Evolutionary conservation across 1,140 invertebrate species (phyloP).

Genomic region (Pararge aegeria): DNA sequence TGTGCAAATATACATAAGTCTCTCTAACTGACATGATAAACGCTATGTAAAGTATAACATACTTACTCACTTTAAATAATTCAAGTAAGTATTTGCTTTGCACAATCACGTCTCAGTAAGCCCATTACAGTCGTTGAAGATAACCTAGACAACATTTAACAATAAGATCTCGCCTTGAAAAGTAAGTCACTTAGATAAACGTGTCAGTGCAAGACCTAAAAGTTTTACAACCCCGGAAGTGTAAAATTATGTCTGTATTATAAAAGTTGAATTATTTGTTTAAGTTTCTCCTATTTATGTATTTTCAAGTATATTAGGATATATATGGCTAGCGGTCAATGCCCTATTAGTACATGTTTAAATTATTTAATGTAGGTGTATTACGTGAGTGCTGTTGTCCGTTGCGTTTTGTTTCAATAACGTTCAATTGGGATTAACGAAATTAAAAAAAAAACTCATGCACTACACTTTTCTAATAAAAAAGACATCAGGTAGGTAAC

Average conservation of each 20-base stretch:
- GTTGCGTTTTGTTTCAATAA: too few relatives aligned
- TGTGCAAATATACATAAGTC: neutral
- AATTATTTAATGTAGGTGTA: too few relatives aligned
- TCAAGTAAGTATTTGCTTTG: conserved; percentile 3
- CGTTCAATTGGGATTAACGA: too few relatives aligned
- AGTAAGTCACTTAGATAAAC: neutral
- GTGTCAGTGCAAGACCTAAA: neutral
- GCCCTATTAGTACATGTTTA: too few relatives aligned
- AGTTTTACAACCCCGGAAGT: neutral
- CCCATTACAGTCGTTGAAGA: neutral
- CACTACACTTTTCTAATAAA: too few relatives aligned
- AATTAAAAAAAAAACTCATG: too few relatives aligned
- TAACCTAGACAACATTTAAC: neutral
- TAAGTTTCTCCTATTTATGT: too few relatives aligned
- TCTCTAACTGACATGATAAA: neutral
- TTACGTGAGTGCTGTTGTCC: too few relatives aligned
- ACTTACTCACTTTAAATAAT: neutral
- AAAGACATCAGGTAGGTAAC: too few relatives aligned
- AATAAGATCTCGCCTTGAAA: neutral
- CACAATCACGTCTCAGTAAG: neutral
- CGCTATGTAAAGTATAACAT: neutral
- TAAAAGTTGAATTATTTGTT: too few relatives aligned
- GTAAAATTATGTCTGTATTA: neutral
- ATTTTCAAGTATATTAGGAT: too few relatives aligned
- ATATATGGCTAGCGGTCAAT: too few relatives aligned